Evolutionary conservation across 2,113 vertebrate genomes (phyloP).

Genomic region (Onychorhynchus coronatus): DNA sequence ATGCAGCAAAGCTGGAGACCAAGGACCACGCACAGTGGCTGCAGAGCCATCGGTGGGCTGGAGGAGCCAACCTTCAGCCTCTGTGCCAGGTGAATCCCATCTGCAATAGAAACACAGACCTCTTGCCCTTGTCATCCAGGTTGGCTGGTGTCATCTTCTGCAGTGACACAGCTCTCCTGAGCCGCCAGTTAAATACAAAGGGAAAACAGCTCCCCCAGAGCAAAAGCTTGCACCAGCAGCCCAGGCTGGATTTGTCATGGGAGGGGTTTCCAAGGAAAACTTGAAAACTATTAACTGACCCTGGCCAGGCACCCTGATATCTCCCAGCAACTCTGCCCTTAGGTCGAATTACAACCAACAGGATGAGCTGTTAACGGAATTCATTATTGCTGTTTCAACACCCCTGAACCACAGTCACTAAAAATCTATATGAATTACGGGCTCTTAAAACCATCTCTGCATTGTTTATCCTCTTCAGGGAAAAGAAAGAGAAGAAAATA

Average conservation of each 20-base stretch:
- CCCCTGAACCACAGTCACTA: constrained; percentile 32
- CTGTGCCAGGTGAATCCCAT: background rate
- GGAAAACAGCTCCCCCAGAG: background rate
- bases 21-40: fast-evolving
- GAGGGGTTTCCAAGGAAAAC: background rate
- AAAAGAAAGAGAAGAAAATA: background rate
- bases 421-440: constrained; percentile 58
- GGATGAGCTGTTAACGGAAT: constrained; percentile 38
- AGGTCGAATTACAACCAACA: constrained; percentile 44
- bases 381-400: constrained; percentile 49
- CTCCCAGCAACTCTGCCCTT: background rate
- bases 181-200: background rate
- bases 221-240: background rate
- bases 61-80: background rate
- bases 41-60: background rate
- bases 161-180: background rate
- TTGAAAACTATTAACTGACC: background rate
- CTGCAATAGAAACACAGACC: fast-evolving
- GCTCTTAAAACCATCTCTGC: constrained; percentile 53
- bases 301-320: background rate
- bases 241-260: background rate
- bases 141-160: background rate
- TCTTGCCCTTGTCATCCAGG: background rate
- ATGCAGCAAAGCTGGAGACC: fast-evolving
- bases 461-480: constrained; percentile 32